Evolutionary conservation across 2,797 vertebrate genomes (phyloP), one percentile per base, ranked within the genome.

Genomic region (Sebastes vulpes): DNA sequence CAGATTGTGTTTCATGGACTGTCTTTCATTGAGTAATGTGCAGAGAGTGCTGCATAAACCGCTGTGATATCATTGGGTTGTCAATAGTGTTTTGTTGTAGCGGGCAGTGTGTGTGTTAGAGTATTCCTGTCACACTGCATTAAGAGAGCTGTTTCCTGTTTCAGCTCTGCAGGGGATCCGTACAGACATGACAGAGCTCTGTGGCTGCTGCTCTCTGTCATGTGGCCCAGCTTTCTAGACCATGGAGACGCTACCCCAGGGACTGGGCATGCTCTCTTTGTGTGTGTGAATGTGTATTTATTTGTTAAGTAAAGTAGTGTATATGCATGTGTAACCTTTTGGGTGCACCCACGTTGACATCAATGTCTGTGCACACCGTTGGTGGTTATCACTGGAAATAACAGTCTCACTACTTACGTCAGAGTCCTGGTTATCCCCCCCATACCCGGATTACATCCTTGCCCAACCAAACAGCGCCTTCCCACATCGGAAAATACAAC

Each of bases 1-100:
- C 58, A 78, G 79, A 84, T 84, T 82, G 69, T 72, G 80, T 85
- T 92, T 91, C 87, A 89, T 61, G 65, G 78, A 82, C 72, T 63
- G 80, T 87, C 83, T 86, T 84, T 89, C 69, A 81, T 52, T 79
- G 73, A 82, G 74, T 90, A 89, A 89, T 82, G 77, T 77, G 63
- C 58, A 70, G 18, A 81, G 64, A 80, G 86, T 63, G 74, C 69
- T 77, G 75, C 70, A 75, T 52, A 72, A 86, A 87, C 83, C 59
- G 20, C 90, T 72, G 88, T 91, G 89, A 93, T 91, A 90, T 88
- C 90, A 93, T 67, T 88, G 81, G 52, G 67, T 66, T 92, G 88
- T 91, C 91, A 86, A 87, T 87, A 84, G 74, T 48, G 69, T 84
- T 89, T 84, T 89, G 82, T 81, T 81, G 70, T 69, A 42, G 46